phyloP scores from a whole-genome alignment of 2,888 invertebrate genomes.

The Eugnorisma glareosa region DNA sequence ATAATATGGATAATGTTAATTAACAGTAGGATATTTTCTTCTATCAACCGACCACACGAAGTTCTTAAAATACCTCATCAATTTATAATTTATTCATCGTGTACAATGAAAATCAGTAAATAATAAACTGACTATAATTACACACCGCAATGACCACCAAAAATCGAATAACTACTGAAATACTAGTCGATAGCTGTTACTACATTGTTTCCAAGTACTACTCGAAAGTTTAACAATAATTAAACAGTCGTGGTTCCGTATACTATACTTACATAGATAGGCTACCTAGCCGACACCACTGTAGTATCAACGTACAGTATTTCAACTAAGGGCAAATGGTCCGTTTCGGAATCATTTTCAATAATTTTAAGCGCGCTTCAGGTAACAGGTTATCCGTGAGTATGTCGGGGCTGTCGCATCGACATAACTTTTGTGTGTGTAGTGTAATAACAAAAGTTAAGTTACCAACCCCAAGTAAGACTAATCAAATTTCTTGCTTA shows the following conservation, averaged over 20 bases:
- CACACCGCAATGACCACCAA: background rate
- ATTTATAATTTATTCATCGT: background rate
- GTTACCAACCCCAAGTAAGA: background rate
- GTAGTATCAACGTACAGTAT: background rate
- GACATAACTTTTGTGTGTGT: background rate
- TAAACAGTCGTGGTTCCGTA: background rate
- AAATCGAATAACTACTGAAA: background rate
- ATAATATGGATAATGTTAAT: background rate
- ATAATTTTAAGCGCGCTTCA: background rate
- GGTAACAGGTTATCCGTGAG: background rate
- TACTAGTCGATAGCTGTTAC: background rate
- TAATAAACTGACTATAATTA: background rate
- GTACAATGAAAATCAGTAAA: constrained; percentile 4
- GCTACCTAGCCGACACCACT: constrained; percentile 28
- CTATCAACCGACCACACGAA: background rate
- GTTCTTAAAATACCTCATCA: background rate
- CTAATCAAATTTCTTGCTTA: background rate
- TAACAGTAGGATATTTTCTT: background rate
- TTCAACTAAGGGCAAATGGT: background rate
- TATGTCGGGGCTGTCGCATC: background rate
- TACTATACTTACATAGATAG: background rate
- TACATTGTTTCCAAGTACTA: too few relatives aligned
- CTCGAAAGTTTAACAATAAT: constrained; percentile 28
- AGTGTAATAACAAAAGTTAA: background rate
- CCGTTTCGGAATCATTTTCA: background rate